phyloP scores from a whole-genome alignment of 1,140 invertebrate species.

The Musca domestica region DNA sequence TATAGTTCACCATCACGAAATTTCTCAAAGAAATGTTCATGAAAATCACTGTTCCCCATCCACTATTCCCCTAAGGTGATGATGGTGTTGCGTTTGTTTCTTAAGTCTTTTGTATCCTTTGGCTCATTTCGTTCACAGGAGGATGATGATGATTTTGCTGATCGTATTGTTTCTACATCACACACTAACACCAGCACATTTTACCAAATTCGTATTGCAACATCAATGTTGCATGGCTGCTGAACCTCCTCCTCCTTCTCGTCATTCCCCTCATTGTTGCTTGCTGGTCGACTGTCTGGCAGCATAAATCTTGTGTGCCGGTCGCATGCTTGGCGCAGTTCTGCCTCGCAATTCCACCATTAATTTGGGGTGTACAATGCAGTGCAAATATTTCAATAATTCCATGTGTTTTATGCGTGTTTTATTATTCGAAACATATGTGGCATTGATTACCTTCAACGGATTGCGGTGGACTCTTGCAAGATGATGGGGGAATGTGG shows the following conservation, averaged over 20 bases:
- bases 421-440: constrained; percentile 17
- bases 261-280: too few relatives aligned
- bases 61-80: neutral
- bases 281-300: too few relatives aligned
- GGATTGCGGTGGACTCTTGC: too few relatives aligned
- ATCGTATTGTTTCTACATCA: too few relatives aligned
- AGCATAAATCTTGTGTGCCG: neutral
- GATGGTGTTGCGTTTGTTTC: neutral
- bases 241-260: too few relatives aligned
- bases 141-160: neutral
- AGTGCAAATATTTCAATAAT: constrained; percentile 28
- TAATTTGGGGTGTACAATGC: constrained; percentile 30
- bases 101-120: constrained; percentile 22
- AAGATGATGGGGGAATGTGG: too few relatives aligned
- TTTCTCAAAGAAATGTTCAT: too few relatives aligned
- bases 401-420: constrained; percentile 21
- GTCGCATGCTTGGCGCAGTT: constrained; percentile 21
- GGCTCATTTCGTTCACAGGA: constrained; percentile 10
- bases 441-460: constrained; percentile 12
- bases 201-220: too few relatives aligned
- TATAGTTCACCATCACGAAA: too few relatives aligned
- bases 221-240: too few relatives aligned
- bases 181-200: too few relatives aligned
- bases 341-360: constrained; percentile 26
- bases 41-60: neutral